Evolutionary conservation across 2,888 invertebrate genomes (phyloP), one percentile per base, ranked within the genome.

Genomic region (Drosophila maculinotata): DNA sequence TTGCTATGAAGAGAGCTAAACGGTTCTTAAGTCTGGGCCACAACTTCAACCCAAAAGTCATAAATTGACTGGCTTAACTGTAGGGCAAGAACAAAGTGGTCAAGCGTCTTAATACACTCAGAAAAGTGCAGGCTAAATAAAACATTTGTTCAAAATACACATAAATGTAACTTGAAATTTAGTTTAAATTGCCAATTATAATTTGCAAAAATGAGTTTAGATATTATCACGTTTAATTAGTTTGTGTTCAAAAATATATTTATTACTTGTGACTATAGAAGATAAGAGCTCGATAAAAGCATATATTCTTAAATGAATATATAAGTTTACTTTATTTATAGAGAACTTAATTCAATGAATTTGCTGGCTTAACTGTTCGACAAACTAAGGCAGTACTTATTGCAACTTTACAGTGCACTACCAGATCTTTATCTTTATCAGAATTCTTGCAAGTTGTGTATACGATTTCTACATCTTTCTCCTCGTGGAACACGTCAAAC

Each of bases 1-100:
- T 69, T 56, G 44, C 48, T 14, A 10, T 10, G 47, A 42, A 31
- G 26, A 49, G 39, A 52, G 12, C 41, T 48, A 56, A 69, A 69
- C 64, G 64, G 17, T 52, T 53, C 57, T 57, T 51, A 31, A 39
- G 30, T 51, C 49, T 38, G 26, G 36, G 38, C 20, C 17, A 9
- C 41, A 42, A 26, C 42, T 49, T 58, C 42, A 44, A 33, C 28
- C 51, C 38, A 2, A 25, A 17, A 33, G 15, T 51, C 51, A 63
- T 51, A 38, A 63, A 45, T 51, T 45, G 38, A 44, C 9, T 12
- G 25, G 38, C 31, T 42, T 30, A 8, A 12, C 10, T 25, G 9
- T 8, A 12, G 14, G 28, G 20, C 7, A 36, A 25, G 36, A 8
- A 38, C 49, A 44, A 15, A 23, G 20, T 28, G 5, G 10, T 4